Conservation (phyloP, 2,797 vertebrate genomes). For the Dallia pectoralis region DNA sequence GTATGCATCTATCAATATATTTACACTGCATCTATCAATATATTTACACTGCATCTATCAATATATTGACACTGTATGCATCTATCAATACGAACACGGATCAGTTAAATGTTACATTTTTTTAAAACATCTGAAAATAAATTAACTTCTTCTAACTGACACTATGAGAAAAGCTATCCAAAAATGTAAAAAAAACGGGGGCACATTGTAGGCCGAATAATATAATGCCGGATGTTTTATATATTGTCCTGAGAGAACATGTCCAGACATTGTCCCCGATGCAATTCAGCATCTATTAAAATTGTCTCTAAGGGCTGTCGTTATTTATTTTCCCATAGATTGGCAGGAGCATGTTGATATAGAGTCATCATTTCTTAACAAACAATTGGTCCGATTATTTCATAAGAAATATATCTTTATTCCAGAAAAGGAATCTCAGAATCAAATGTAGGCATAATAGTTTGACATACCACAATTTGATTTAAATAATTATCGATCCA, state of each 20-base stretch:
- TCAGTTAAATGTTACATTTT: neutral
- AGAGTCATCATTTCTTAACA: neutral
- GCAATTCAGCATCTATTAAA: neutral
- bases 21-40: too few species aligned
- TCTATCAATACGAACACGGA: neutral
- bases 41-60: too few species aligned
- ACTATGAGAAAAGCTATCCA: neutral
- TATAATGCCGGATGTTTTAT: neutral
- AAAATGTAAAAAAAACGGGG: neutral
- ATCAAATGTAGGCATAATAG: neutral
- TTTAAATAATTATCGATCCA: neutral
- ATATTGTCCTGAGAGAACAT: neutral
- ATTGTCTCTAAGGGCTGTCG: neutral
- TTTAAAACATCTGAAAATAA: neutral
- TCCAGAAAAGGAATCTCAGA: neutral
- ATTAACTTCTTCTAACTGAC: neutral
- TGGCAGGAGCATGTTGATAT: neutral
- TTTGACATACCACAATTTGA: neutral
- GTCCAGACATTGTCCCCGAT: neutral
- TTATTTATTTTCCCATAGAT: neutral
- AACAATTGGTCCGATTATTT: neutral
- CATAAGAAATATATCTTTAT: neutral
- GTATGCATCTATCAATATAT: too few species aligned
- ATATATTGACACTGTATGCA: neutral
- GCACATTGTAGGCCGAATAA: neutral